Base-by-base conservation (phyloP, 2,113 vertebrate genomes). In the Macquaria ambigua region DNA sequence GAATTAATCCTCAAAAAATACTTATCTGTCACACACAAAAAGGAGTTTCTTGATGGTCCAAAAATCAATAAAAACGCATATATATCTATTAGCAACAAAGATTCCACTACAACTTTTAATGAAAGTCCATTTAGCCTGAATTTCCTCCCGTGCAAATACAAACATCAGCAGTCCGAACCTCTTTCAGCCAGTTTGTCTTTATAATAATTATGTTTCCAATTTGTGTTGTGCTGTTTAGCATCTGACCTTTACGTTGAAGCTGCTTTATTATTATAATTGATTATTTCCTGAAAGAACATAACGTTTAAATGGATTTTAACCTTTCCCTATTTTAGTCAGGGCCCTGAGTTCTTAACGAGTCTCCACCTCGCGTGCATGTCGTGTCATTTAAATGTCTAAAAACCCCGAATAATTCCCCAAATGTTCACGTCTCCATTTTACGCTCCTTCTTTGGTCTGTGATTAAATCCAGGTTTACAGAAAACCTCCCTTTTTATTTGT, bases 251-350 rank as follows among this genome's bases (percentile, higher is more conserved):
- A 58, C 28, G 16, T 11, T 23, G 9, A 64, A 69, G 43, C 39
- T 58, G 20, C 10, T 50, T 55, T 43, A 2, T 25, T 37, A 62
- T 0, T 43, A 55, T 3, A 82, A 68, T 50, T 37, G 5, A 66
- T 46, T 58, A 52, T 74, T 85, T 88, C 25, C 64, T 79, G 7
- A 31, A n/a, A 25, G 23, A 34, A 52, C 46, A 34, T 63, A 31
- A 16, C 34, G 4, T 64, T 21, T 81, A 64, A 73, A 75, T 52
- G 7, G 18, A 56, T n/a, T 75, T 21, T 63, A 39, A 5, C 34
- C 34, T 34, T 4, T 34, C 3, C 34, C 34, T 34, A 34, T 5
- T 4, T 34, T 34, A 34, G 34, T 34, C 34, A 34, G 4, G 34
- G 34, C 34, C 34, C 34, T 34, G 34, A 34, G 34, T 5, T 34